Conservation (phyloP, 1,140 invertebrate genomes). For the Phymastichus coffea region DNA sequence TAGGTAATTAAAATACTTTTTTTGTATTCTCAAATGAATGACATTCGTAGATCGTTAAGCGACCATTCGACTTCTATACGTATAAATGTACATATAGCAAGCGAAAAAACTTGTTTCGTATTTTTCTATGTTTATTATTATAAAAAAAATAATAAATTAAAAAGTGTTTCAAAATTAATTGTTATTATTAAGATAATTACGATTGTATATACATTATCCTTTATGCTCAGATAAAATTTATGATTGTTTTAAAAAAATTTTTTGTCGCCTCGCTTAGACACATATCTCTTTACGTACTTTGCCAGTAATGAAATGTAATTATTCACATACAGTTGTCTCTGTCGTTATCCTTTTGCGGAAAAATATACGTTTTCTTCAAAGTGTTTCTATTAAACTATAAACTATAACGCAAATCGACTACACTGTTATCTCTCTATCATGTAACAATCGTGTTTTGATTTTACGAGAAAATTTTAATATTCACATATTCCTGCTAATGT, state of each 20-base stretch:
- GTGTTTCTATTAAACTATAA: no score
- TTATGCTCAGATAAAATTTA: not conserved
- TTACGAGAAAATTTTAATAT: no score
- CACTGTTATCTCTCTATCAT: no score
- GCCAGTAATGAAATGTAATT: slow-evolving; percentile 6
- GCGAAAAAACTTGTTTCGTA: not conserved
- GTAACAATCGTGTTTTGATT: no score
- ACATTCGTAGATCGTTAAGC: not conserved
- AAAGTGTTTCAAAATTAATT: slow-evolving; percentile 8
- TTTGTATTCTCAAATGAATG: not conserved
- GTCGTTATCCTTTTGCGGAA: not conserved
- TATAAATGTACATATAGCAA: slow-evolving; percentile 16
- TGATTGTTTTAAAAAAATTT: slow-evolving; percentile 11
- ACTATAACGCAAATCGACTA: no score
- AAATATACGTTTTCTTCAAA: no score
- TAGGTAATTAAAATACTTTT: slow-evolving; percentile 5
- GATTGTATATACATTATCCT: slow-evolving; percentile 19
- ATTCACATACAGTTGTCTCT: slow-evolving; percentile 6
- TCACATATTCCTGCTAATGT: no score
- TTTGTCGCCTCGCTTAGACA: slow-evolving; percentile 4
- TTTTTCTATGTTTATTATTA: slow-evolving; percentile 1
- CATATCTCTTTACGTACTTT: slow-evolving; percentile 2
- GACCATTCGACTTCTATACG: not conserved
- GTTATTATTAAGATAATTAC: slow-evolving; percentile 1
- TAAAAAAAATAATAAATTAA: no score